Conservation (phyloP, 2,888 invertebrate genomes). For the Drosophila neotestacea region DNA sequence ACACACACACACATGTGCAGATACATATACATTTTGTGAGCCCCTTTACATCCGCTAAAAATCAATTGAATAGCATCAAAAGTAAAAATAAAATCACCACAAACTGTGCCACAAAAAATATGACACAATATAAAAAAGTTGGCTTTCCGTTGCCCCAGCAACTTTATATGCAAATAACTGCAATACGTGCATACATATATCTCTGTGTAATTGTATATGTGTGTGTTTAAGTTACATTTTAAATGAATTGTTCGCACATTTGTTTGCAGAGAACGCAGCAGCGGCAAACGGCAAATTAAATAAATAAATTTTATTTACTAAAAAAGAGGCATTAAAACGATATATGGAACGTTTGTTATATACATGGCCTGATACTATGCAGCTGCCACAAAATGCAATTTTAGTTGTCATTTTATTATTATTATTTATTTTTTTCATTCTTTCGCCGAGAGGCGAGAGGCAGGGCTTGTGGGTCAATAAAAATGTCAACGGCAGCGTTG, state of each 20-base stretch:
- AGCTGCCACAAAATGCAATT: slow-evolving; percentile 63
- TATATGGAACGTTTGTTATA: slow-evolving; percentile 29
- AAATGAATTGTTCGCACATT: slow-evolving; percentile 75
- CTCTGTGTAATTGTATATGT: background rate
- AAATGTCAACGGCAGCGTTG: slow-evolving; percentile 71
- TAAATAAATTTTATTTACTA: slow-evolving; percentile 67
- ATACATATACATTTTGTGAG: slow-evolving; percentile 18
- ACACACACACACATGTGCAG: background rate
- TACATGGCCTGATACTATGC: slow-evolving; percentile 38
- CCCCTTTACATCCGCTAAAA: slow-evolving; percentile 42
- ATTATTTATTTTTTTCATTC: background rate
- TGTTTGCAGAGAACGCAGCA: slow-evolving; percentile 60
- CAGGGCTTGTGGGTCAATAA: slow-evolving; percentile 60
- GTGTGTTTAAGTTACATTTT: slow-evolving; percentile 58
- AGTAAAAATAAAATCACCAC: slow-evolving; percentile 47
- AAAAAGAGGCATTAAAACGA: slow-evolving; percentile 55
- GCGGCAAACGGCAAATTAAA: slow-evolving; percentile 68
- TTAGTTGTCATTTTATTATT: slow-evolving; percentile 52
- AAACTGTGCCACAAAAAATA: slow-evolving; percentile 62
- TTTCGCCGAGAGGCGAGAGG: background rate
- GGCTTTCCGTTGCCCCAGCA: slow-evolving; percentile 63
- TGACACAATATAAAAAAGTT: slow-evolving; percentile 60
- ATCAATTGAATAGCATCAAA: slow-evolving; percentile 42
- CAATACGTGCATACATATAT: slow-evolving; percentile 26
- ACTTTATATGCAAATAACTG: slow-evolving; percentile 63